Percentiles rank a stretch among this genome's conserved stretches.
Conservation (phyloP, 2,797 vertebrate genomes). For the Lycodopsis pacificus region DNA sequence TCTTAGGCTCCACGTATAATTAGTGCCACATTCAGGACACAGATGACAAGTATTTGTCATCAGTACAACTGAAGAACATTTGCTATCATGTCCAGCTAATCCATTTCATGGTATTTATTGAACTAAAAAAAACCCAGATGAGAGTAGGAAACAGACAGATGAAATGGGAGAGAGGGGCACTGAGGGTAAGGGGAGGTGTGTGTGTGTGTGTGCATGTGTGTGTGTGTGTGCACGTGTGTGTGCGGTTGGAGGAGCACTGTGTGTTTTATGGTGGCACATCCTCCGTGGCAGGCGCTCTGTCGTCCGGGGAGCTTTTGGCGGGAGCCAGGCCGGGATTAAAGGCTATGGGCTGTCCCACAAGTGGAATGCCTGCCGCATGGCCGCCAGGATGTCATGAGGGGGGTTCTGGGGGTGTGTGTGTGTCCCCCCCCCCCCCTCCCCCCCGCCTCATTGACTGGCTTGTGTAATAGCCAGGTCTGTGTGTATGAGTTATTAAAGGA, state of each 20-base stretch:
- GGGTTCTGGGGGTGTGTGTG: conserved; percentile 31
- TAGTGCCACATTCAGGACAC: neutral
- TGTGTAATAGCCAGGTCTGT: conserved; percentile 19
- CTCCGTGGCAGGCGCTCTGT: conserved; percentile 80
- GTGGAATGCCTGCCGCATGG: conserved; percentile 85
- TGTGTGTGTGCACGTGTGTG: conserved; percentile 22
- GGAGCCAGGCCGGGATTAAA: conserved; percentile 88
- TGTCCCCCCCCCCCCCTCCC: neutral
- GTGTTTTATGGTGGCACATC: conserved; percentile 78
- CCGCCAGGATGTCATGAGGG: conserved; percentile 72
- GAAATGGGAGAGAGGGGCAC: conserved; percentile 23
- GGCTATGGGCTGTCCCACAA: conserved; percentile 85
- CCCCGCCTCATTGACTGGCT: conserved; percentile 22
- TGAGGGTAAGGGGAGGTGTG: conserved; percentile 40
- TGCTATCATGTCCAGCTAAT: conserved; percentile 25
- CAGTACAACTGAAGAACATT: conserved; percentile 5
- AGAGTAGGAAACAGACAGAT: conserved; percentile 17
- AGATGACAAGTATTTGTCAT: conserved; percentile 23
- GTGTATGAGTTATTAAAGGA: conserved; percentile 48
- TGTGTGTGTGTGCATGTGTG: conserved; percentile 30
- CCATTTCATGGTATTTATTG: conserved; percentile 7
- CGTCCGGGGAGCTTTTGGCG: conserved; percentile 84
- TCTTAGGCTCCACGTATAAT: conserved; percentile 10
- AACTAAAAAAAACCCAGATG: conserved; percentile 8
- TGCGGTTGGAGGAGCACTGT: conserved; percentile 61